Evolutionary conservation across 2,113 vertebrate genomes (phyloP).

Genomic region (Chaetorhynchus papuensis): DNA sequence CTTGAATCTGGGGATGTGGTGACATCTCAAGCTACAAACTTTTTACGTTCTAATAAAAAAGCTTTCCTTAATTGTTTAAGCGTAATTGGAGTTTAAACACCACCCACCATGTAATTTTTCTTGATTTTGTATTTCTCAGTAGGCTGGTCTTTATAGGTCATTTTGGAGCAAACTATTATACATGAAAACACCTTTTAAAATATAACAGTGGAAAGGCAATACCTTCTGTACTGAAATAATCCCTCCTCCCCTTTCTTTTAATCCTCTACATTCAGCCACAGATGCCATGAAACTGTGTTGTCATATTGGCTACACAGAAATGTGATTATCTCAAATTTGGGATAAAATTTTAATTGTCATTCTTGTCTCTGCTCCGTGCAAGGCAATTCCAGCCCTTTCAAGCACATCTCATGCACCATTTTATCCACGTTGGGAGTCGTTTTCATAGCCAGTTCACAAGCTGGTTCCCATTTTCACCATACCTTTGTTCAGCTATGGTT

Average conservation of each 20-base stretch:
- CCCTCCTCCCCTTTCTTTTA: not conserved
- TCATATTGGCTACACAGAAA: not conserved
- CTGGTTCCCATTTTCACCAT: not conserved
- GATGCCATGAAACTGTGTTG: not conserved
- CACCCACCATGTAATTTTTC: not conserved
- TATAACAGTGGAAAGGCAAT: not conserved
- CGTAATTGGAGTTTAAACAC: not conserved
- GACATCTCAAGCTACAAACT: not conserved
- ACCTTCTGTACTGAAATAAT: not conserved
- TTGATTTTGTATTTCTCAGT: not conserved
- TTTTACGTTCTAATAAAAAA: not conserved
- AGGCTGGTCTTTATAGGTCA: not conserved
- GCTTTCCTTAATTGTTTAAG: not conserved
- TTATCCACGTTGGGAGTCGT: not conserved
- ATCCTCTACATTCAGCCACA: not conserved
- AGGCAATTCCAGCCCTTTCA: not conserved
- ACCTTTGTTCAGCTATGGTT: not conserved
- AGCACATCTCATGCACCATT: not conserved
- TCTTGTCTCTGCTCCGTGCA: not conserved
- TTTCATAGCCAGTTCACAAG: not conserved
- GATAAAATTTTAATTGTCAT: not conserved
- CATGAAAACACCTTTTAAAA: not conserved
- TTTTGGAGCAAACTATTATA: not conserved
- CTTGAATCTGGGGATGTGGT: not conserved
- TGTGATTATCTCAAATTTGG: no score